A percentile compares a stretch with the other conserved stretches of the same genome.
Evolutionary conservation across 2,888 invertebrate species (phyloP).

Genomic region (Thymelicus sylvestris): DNA sequence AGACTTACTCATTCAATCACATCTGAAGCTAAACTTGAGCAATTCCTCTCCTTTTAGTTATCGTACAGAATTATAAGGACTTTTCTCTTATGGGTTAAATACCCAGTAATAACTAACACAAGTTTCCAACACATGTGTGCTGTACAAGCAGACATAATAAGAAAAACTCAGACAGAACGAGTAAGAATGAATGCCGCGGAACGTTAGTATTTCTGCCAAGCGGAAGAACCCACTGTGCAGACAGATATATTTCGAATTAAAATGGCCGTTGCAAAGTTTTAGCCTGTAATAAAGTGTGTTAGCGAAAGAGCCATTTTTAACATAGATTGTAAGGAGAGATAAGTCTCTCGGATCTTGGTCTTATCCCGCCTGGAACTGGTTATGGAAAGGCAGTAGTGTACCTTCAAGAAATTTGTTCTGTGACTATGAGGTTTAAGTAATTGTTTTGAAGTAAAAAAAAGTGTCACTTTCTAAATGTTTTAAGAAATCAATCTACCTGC

Average conservation of each 20-base stretch:
- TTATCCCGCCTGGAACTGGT: background rate
- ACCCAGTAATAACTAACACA: slow-evolving; percentile 3
- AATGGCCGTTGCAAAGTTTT: slow-evolving; percentile 3
- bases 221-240: slow-evolving; percentile 29
- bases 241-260: slow-evolving; percentile 33
- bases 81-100: slow-evolving; percentile 1
- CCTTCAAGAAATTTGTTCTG: no score
- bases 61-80: background rate
- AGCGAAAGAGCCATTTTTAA: slow-evolving; percentile 1
- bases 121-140: slow-evolving; percentile 33
- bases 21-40: background rate
- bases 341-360: background rate
- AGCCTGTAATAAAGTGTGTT: slow-evolving; percentile 17
- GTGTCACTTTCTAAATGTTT: no score
- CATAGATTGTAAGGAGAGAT: background rate
- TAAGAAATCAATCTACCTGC: no score
- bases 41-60: background rate
- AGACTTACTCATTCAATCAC: no score
- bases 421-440: no score
- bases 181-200: slow-evolving; percentile 33
- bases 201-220: slow-evolving; percentile 34
- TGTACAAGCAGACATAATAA: slow-evolving; percentile 35
- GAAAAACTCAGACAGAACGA: slow-evolving; percentile 30
- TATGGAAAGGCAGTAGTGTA: background rate
- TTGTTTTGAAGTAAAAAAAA: no score